Percentiles rank a stretch among this genome's conserved stretches.
Conservation (phyloP, 2,888 invertebrate species). For the Celastrina argiolus region DNA sequence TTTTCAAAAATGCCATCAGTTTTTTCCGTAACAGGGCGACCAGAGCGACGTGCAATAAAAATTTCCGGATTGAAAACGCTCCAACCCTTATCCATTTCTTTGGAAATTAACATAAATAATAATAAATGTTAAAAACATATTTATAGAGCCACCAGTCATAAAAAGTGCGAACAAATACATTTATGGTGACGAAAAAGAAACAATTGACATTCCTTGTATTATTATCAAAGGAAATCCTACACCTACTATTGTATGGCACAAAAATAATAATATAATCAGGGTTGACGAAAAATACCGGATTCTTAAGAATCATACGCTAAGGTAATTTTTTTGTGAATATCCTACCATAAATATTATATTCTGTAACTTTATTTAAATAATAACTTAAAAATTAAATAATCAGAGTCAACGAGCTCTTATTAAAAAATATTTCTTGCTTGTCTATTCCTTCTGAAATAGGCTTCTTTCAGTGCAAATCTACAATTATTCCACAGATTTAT, state of each 20-base stretch:
- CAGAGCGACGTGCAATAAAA: too few species aligned
- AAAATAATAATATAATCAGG: conserved; percentile 34
- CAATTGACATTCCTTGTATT: conserved; percentile 38
- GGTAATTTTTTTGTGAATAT: conserved; percentile 28
- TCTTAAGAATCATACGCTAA: conserved; percentile 40
- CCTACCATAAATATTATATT: neutral
- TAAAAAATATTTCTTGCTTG: neutral
- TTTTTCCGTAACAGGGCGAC: too few species aligned
- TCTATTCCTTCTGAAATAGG: too few species aligned
- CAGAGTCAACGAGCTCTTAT: too few species aligned
- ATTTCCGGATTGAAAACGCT: too few species aligned
- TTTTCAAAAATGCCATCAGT: too few species aligned
- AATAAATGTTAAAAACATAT: neutral
- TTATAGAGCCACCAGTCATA: conserved; percentile 45
- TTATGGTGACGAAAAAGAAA: conserved; percentile 33
- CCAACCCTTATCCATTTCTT: too few species aligned
- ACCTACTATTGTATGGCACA: conserved; percentile 44
- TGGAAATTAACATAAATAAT: neutral
- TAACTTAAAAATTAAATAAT: too few species aligned
- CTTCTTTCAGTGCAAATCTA: neutral
- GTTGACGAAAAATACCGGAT: conserved; percentile 31
- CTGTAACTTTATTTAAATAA: too few species aligned
- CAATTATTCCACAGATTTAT: neutral
- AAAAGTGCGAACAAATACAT: conserved; percentile 26
- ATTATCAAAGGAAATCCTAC: conserved; percentile 41